A percentile compares a stretch with the other conserved stretches of the same genome.
phyloP scores from a whole-genome alignment of 2,888 invertebrate genomes.

The Drosophila monieri region DNA sequence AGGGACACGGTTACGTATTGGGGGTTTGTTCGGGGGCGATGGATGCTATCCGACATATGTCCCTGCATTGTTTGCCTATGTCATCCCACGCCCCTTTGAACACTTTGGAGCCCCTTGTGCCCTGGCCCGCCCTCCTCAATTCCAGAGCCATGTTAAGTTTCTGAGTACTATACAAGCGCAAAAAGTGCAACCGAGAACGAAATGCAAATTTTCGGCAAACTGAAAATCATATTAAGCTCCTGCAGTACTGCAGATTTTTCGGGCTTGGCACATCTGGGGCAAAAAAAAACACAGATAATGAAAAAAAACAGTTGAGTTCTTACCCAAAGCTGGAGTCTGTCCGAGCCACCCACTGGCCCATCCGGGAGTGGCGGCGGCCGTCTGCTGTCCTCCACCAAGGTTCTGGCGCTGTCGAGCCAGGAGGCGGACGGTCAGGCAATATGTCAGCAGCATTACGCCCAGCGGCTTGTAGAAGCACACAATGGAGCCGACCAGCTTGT shows the following conservation, averaged over 20 bases:
- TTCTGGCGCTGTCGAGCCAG: slow-evolving; percentile 93
- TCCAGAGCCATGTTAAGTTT: slow-evolving; percentile 31
- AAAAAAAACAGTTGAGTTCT: slow-evolving; percentile 33
- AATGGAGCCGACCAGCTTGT: slow-evolving; percentile 96
- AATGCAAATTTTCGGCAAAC: slow-evolving; percentile 44
- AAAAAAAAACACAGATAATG: not conserved
- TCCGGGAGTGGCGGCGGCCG: slow-evolving; percentile 84
- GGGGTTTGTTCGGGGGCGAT: not conserved
- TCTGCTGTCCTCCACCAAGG: slow-evolving; percentile 84
- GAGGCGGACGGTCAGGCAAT: slow-evolving; percentile 94
- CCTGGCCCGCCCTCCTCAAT: not conserved
- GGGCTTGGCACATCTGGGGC: not conserved
- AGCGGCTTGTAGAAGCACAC: slow-evolving; percentile 98
- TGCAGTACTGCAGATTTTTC: slow-evolving; percentile 12
- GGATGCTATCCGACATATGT: slow-evolving; percentile 24
- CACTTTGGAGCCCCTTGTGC: not conserved
- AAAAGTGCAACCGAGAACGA: slow-evolving; percentile 36
- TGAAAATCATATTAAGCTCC: slow-evolving; percentile 50
- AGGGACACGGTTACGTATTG: slow-evolving; percentile 5
- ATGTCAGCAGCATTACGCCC: slow-evolving; percentile 97
- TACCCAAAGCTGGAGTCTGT: slow-evolving; percentile 85
- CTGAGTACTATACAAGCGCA: slow-evolving; percentile 8
- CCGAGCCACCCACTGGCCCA: slow-evolving; percentile 92
- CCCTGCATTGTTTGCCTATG: slow-evolving; percentile 34
- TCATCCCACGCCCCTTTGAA: not conserved